Percentiles rank a stretch among this genome's conserved stretches.
phyloP scores from a whole-genome alignment of 2,113 vertebrate species.

The Arvicanthis niloticus region DNA sequence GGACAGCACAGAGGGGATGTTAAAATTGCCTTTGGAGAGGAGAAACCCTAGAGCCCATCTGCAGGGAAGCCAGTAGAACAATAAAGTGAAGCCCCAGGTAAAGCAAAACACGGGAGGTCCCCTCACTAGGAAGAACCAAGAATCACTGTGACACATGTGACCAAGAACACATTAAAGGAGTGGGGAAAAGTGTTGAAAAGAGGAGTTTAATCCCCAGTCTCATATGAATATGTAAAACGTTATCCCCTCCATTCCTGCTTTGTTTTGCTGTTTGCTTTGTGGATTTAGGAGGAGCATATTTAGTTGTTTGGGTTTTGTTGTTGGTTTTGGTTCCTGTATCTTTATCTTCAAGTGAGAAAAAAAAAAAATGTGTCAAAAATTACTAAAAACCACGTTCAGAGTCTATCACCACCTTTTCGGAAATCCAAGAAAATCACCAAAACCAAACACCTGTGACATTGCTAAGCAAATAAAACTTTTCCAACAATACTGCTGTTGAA shows the following conservation, averaged over 20 bases:
- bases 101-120: background rate
- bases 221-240: background rate
- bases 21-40: background rate
- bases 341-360: conserved; percentile 17
- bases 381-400: background rate
- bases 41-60: background rate
- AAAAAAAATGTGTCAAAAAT: background rate
- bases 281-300: background rate
- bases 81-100: background rate
- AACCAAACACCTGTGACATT: conserved; percentile 11
- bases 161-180: background rate
- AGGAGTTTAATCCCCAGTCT: background rate
- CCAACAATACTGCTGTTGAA: background rate
- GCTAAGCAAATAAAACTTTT: conserved; percentile 39
- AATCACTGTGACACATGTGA: background rate
- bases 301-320: background rate
- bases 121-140: conserved; percentile 14
- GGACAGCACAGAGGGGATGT: background rate
- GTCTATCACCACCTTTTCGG: background rate
- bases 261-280: background rate
- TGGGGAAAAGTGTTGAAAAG: background rate
- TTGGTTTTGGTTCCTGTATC: background rate
- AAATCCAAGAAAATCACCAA: background rate
- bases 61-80: background rate
- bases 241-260: background rate